Percentiles rank a stretch among this genome's conserved stretches.
These are phyloP conservation scores for Nomada fabriciana DNA, from an alignment of 2,888 invertebrate species.

Conservation along the genomic window DNA sequence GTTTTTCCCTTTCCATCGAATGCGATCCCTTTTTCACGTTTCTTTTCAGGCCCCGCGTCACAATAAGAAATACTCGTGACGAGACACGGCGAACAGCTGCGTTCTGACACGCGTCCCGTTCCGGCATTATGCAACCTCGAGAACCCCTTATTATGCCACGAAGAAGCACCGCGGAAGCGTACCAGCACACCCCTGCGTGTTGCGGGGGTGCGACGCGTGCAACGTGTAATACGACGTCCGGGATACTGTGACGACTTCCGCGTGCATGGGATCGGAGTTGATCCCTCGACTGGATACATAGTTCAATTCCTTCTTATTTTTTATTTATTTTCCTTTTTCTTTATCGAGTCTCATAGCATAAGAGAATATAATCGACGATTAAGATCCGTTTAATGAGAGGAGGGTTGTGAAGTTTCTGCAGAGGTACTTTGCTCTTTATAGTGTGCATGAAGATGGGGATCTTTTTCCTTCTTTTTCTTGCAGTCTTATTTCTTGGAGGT, in stretches of 20 bases:
- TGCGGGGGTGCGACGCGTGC: slow-evolving; percentile 38
- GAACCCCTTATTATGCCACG: slow-evolving; percentile 64
- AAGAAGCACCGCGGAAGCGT: slow-evolving; percentile 2
- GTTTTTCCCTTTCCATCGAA: slow-evolving; percentile 26
- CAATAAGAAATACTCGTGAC: slow-evolving; percentile 41
- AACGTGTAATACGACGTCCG: slow-evolving; percentile 14
- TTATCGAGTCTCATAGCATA: too few relatives aligned
- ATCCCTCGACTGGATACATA: neutral
- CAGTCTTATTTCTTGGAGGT: too few relatives aligned
- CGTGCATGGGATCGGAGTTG: neutral
- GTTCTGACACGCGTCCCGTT: slow-evolving; percentile 51
- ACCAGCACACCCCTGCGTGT: neutral
- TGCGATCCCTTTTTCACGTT: slow-evolving; percentile 35
- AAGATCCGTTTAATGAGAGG: too few relatives aligned
- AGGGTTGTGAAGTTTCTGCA: too few relatives aligned
- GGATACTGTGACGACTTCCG: slow-evolving; percentile 19
- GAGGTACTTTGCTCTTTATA: too few relatives aligned
- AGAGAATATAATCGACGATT: too few relatives aligned
- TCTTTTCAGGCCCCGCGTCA: slow-evolving; percentile 43
- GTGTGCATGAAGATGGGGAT: too few relatives aligned
- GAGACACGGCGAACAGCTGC: slow-evolving; percentile 39
- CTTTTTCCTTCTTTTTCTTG: too few relatives aligned
- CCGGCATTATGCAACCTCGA: slow-evolving; percentile 56
- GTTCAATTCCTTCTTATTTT: too few relatives aligned
- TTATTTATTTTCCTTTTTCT: too few relatives aligned